phyloP scores from a whole-genome alignment of 2,888 invertebrate genomes.

The Aphelenchoides bicaudatus region DNA sequence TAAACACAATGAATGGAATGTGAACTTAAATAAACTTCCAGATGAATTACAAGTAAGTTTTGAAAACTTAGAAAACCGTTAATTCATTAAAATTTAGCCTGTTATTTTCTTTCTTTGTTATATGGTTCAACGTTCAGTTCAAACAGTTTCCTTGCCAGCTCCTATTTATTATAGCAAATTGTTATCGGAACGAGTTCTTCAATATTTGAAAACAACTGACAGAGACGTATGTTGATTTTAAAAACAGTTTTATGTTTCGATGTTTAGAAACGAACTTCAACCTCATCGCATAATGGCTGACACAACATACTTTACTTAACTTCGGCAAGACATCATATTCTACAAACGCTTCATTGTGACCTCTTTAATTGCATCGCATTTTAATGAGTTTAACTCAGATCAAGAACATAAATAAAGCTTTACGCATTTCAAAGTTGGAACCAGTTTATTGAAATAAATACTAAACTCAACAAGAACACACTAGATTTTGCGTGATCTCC shows the following conservation, averaged over 20 bases:
- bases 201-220: neutral
- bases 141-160: neutral
- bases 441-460: no score
- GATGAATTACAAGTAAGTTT: neutral
- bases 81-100: neutral
- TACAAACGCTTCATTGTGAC: no score
- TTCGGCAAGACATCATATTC: no score
- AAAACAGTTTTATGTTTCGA: neutral
- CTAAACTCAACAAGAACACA: no score
- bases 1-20: neutral
- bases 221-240: neutral
- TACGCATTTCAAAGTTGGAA: no score
- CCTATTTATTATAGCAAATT: neutral
- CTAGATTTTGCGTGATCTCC: constrained; percentile 28
- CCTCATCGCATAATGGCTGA: neutral
- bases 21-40: no score
- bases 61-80: neutral
- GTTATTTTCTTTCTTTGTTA: neutral
- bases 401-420: no score
- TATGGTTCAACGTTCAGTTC: neutral
- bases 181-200: neutral
- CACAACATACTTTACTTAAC: neutral
- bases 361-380: no score
- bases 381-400: no score
- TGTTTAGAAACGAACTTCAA: neutral